These are phyloP conservation scores for Nemotelus nigrinus DNA, from an alignment of 2,888 invertebrate genomes.

Conservation along the genomic window DNA sequence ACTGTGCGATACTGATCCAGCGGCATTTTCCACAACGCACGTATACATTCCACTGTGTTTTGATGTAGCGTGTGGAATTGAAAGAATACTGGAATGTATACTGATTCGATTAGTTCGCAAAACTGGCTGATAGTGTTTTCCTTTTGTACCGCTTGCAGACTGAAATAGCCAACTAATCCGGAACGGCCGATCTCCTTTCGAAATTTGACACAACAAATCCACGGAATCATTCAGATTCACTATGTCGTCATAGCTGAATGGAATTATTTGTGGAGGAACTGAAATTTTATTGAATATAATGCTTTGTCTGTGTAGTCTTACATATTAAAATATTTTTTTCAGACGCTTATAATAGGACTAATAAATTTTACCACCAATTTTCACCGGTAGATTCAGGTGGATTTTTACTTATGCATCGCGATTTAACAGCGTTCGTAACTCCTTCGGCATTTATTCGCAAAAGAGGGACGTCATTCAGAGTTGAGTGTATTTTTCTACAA, in stretches of 20 bases:
- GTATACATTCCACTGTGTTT: slow-evolving; percentile 72
- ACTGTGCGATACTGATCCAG: slow-evolving; percentile 67
- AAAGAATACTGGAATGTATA: slow-evolving; percentile 72
- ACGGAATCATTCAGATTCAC: slow-evolving; percentile 77
- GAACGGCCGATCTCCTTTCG: slow-evolving; percentile 76
- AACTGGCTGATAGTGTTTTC: slow-evolving; percentile 56
- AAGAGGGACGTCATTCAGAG: too few species aligned
- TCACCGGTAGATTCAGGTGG: too few species aligned
- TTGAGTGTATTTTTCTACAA: too few species aligned
- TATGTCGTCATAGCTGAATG: slow-evolving; percentile 78
- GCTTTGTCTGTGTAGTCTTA: background rate
- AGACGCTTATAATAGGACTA: too few species aligned
- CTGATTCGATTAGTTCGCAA: slow-evolving; percentile 71
- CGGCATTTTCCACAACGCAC: slow-evolving; percentile 69
- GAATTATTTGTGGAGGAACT: slow-evolving; percentile 82
- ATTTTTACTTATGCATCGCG: too few species aligned
- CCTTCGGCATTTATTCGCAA: too few species aligned
- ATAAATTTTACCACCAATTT: too few species aligned
- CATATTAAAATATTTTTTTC: too few species aligned
- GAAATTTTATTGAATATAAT: slow-evolving; percentile 49
- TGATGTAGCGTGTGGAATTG: slow-evolving; percentile 69
- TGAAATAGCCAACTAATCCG: slow-evolving; percentile 72
- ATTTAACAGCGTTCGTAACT: too few species aligned
- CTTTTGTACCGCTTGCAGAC: slow-evolving; percentile 53
- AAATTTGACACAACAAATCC: slow-evolving; percentile 76